Evolutionary conservation across 2,113 vertebrate species (phyloP).

Genomic region (Zapornia atra): DNA sequence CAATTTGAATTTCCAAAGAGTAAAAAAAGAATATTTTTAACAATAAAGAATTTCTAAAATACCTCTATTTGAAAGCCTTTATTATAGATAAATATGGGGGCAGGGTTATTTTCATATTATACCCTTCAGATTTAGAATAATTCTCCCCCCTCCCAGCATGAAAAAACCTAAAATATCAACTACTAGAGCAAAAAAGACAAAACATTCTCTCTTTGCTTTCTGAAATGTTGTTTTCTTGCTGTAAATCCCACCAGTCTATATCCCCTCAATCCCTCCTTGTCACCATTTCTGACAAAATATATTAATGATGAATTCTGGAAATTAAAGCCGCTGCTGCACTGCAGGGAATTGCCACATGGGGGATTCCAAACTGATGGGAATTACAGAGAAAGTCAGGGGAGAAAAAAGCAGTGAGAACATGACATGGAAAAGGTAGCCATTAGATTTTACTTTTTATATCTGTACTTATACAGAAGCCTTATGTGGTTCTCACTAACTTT

Average conservation of each 20-base stretch:
- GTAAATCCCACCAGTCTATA: not conserved
- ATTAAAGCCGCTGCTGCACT: not conserved
- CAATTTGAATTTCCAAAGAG: not conserved
- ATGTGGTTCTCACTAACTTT: not conserved
- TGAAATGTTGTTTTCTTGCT: not conserved
- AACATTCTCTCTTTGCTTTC: not conserved
- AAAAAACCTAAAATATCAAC: not conserved
- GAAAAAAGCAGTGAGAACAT: not conserved
- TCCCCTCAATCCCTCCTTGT: not conserved
- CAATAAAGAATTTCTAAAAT: not conserved
- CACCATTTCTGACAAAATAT: not conserved
- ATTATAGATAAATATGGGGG: not conserved
- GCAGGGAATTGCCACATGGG: conserved; percentile 53
- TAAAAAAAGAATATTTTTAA: not conserved
- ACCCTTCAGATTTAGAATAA: not conserved
- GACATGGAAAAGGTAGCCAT: not conserved
- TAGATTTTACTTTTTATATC: rapidly evolving
- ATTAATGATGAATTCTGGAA: not conserved
- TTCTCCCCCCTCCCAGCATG: not conserved
- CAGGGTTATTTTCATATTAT: not conserved
- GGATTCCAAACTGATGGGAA: conserved; percentile 41
- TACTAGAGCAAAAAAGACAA: not conserved
- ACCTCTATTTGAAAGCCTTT: not conserved
- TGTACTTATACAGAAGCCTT: not conserved
- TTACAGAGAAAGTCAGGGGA: not conserved